Conservation (phyloP, 2,113 vertebrate genomes). For the Hypomesus transpacificus region DNA sequence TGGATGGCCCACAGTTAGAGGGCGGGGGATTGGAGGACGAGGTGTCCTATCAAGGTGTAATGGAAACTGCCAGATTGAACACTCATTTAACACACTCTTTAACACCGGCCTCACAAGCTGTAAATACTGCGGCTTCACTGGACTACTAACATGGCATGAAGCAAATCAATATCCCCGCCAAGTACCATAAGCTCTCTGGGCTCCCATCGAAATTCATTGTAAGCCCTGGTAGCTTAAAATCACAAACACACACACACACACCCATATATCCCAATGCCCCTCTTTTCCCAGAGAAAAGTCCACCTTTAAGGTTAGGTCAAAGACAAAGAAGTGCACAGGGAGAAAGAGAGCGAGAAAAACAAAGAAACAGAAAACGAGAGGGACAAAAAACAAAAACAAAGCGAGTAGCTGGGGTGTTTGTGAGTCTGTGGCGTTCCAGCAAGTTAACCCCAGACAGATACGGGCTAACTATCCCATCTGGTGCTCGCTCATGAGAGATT, state of each 20-base stretch:
- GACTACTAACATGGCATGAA: constrained; percentile 65
- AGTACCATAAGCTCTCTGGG: constrained; percentile 63
- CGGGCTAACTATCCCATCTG: constrained; percentile 76
- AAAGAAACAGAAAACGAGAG: constrained; percentile 32
- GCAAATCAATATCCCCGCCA: constrained; percentile 65
- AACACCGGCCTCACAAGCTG: constrained; percentile 52
- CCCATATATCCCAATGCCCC: background rate
- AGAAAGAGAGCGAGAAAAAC: constrained; percentile 14
- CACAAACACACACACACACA: constrained; percentile 4
- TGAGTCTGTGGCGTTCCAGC: constrained; percentile 65
- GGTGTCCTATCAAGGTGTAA: constrained; percentile 59
- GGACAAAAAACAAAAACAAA: background rate
- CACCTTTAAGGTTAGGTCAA: constrained; percentile 69
- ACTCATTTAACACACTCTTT: constrained; percentile 54
- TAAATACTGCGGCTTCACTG: constrained; percentile 44
- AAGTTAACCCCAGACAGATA: constrained; percentile 78
- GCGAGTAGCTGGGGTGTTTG: constrained; percentile 40
- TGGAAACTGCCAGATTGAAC: constrained; percentile 52
- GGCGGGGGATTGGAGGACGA: constrained; percentile 32
- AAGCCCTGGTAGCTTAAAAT: constrained; percentile 43
- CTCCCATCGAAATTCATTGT: constrained; percentile 54
- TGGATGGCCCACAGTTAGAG: too few species aligned
- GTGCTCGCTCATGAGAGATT: constrained; percentile 74
- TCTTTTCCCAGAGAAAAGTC: constrained; percentile 29
- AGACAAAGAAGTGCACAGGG: constrained; percentile 55